phyloP scores from a whole-genome alignment of 2,113 vertebrate species.

The Terrapene triunguis region DNA sequence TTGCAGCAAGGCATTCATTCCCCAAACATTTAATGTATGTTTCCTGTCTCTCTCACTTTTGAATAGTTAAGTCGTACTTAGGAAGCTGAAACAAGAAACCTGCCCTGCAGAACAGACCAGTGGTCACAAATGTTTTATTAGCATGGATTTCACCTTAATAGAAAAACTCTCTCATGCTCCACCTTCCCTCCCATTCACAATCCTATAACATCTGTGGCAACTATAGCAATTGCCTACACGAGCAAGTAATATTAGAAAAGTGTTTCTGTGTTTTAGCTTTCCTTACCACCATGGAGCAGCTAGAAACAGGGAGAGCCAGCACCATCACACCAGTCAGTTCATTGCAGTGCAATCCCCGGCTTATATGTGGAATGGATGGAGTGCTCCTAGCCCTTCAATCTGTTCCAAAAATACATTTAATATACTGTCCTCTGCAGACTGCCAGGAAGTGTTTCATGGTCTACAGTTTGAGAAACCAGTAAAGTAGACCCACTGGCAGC shows the following conservation, averaged over 20 bases:
- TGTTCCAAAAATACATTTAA: neutral
- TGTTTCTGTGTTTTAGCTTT: neutral
- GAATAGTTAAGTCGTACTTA: neutral
- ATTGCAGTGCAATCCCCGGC: neutral
- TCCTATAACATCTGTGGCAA: neutral
- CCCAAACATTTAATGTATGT: neutral
- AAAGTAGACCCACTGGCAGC: neutral
- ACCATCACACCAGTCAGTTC: neutral
- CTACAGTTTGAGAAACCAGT: neutral
- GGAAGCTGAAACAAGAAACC: neutral
- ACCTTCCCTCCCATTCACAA: neutral
- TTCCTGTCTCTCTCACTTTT: neutral
- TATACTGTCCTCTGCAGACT: neutral
- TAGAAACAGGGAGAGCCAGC: neutral
- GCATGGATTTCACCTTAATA: neutral
- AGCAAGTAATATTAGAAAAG: neutral
- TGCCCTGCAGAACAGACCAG: neutral
- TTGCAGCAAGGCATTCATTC: neutral
- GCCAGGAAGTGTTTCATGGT: neutral
- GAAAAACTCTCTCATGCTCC: neutral
- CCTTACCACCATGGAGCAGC: neutral
- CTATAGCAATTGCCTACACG: neutral
- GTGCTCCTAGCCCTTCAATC: neutral
- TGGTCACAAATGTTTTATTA: neutral
- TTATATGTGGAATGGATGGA: neutral